Evolutionary conservation across 2,888 invertebrate species (phyloP).

Genomic region (Hemaris fuciformis): DNA sequence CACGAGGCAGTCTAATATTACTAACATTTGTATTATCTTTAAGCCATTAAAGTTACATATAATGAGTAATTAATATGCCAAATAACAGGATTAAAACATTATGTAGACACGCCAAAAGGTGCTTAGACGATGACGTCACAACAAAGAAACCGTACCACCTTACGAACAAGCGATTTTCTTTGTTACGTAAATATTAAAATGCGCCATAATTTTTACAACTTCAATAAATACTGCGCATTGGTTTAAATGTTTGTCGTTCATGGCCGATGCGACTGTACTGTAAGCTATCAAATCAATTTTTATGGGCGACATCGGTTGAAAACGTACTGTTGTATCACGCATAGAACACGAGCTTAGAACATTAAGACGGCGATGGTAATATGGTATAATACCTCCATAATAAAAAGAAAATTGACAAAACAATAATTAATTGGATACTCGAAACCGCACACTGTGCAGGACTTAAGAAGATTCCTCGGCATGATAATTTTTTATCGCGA

Average conservation of each 20-base stretch:
- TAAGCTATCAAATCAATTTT: constrained; percentile 31
- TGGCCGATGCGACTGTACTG: constrained; percentile 36
- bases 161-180: not conserved
- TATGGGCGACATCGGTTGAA: constrained; percentile 10
- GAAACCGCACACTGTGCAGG: too few relatives aligned
- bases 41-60: too few relatives aligned
- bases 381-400: too few relatives aligned
- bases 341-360: too few relatives aligned
- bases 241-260: constrained; percentile 36
- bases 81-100: not conserved
- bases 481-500: too few relatives aligned
- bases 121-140: not conserved
- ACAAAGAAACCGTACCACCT: not conserved
- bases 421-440: too few relatives aligned
- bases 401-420: too few relatives aligned
- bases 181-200: constrained; percentile 5
- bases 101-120: not conserved
- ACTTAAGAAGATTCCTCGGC: too few relatives aligned
- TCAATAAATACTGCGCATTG: constrained; percentile 24
- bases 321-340: not conserved
- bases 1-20: too few relatives aligned
- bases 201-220: constrained; percentile 14
- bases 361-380: too few relatives aligned
- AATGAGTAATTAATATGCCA: not conserved
- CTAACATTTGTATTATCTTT: too few relatives aligned